Evolutionary conservation across 2,888 invertebrate species (phyloP), one percentile per base, ranked within the genome.

Genomic region (Epinotia brunnichana): DNA sequence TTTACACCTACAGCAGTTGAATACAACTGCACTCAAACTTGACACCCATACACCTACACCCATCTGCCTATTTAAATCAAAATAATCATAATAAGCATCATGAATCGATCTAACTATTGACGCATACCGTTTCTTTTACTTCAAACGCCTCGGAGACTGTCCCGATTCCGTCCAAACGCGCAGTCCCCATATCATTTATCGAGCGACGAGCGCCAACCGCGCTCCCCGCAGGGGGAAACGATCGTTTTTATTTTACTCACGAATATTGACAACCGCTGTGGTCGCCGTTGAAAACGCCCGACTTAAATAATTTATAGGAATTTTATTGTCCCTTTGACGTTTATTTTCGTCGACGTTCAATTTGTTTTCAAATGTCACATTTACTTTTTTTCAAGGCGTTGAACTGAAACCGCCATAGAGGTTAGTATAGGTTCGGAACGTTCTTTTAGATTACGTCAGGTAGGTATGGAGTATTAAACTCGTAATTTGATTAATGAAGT

Each of bases 191-290:
- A 35, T 48, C 21, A 53, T 68, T 68, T 82, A 83, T 82, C 73
- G 81, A 81, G 80, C 82, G 80, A 74, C 71, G 81, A 80, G 80
- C 82, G 81, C 75, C 69, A 69, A 70, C 76, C 77, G 77, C 75
- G 70, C 61, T 75, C 70, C 75, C 75, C 74, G 75, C 71, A 62
- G 71, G 79, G 80, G 78, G 78, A 81, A 79, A 77, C 76, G 75
- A 73, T 51, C 71, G 70, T 74, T 64, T 74, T 73, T 74, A 71
- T 53, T 60, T 35, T 13, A n/a, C n/a, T n/a, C 48, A n/a, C 64
- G 48, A 56, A 24, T 66, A 41, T 54, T 53, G 35, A 54, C 64
- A 64, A 66, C 54, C 54, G 57, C 63, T 56, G 56, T 17, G 62
- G 15, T 70, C 13, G 15, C 41, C 41, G 48, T 62, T 48, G 44